Conservation (phyloP, 2,113 vertebrate genomes). For the Saguinus midas region DNA sequence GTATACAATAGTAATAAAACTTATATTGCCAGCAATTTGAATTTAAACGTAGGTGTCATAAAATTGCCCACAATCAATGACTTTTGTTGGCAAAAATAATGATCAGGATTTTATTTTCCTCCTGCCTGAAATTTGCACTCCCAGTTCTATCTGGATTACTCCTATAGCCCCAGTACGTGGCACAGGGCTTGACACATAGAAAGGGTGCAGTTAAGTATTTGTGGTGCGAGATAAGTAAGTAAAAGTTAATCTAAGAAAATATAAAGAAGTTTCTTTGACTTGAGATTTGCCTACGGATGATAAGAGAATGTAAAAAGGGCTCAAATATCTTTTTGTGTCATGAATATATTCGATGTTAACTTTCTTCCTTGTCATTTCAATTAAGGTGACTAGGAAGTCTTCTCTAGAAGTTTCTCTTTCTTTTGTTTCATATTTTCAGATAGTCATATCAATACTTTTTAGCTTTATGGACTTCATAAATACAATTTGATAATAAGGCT, state of each 20-base stretch:
- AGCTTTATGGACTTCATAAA: not conserved
- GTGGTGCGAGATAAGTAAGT: not conserved
- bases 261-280: not conserved
- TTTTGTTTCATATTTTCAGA: not conserved
- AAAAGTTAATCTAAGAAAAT: slow-evolving; percentile 2
- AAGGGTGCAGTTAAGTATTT: not conserved
- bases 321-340: not conserved
- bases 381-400: not conserved
- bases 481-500: not conserved
- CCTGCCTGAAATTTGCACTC: not conserved
- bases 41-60: not conserved
- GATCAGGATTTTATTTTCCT: not conserved
- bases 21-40: not conserved
- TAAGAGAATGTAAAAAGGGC: not conserved
- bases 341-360: not conserved
- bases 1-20: not conserved
- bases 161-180: not conserved
- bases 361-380: not conserved
- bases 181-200: not conserved
- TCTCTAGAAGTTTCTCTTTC: not conserved
- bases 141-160: not conserved
- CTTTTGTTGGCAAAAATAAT: not conserved
- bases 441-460: not conserved
- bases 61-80: not conserved
- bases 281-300: not conserved